Base-by-base conservation (phyloP, 2,113 vertebrate species). In the Pyrgilauda ruficollis region DNA sequence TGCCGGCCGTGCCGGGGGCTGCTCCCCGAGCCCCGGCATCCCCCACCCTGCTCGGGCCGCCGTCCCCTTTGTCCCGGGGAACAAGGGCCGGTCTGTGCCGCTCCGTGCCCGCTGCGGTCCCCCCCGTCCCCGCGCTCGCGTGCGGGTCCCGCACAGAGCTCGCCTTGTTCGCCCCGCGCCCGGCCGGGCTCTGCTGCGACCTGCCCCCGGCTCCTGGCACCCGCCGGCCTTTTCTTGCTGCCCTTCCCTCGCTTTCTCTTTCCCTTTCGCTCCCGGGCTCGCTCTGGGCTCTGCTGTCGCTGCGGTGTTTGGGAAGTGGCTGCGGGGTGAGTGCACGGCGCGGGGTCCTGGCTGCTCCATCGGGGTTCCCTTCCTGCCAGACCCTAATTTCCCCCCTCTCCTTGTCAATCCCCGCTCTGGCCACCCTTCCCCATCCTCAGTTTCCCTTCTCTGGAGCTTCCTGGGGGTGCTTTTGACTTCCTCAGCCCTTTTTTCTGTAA, bases 1-100 rank as follows among this genome's bases (percentile, higher is more conserved):
- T 5, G 46, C 10, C 35, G 22, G 47, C 47, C 22, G 56, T 15
- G 20, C 19, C 22, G 3, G 68, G 35, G 5, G 87, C 49, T 22
- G 44, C 50, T 76, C 74, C 49, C 59, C 8, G 66, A 28, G 6
- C 28, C 81, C 72, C 5, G 6, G 59, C 81, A 27, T 52, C 95
- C 73, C 67, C 28, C 30, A 1, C 19, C 50, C 63, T 82, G 61
- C 47, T 9, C 6, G 73, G 92, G 92, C 74, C 13, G 19, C 74
- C 27, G 15, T 97, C 91, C 94, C 90, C 97, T 97, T 97, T 98
- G 97, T 98, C 72, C 72, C 28, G 86, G 67, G 75, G 70, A 97
- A 98, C 98, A 98, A 98, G 94, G 92, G 80, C 78, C 6, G 28
- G 64, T 97, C 86, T 96, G 96, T 97, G 90, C 20, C 27, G 92